These are phyloP conservation scores for Psococerastis gibbosa DNA, from an alignment of 2,888 invertebrate genomes.

Conservation along the genomic window DNA sequence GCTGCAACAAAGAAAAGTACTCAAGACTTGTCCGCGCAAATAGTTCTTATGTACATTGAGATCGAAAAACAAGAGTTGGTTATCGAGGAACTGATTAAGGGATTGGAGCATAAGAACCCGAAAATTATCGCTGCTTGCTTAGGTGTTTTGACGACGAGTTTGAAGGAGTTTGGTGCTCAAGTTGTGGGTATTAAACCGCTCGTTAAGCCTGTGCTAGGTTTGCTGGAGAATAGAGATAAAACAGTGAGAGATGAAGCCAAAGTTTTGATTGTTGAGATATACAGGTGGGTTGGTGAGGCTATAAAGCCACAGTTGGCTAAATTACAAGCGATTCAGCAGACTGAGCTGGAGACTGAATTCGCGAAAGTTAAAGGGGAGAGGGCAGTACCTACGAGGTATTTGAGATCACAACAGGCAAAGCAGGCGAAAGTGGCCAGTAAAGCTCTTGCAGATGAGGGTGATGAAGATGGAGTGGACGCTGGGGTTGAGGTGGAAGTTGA, in stretches of 20 bases:
- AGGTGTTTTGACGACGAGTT: conserved; percentile 48
- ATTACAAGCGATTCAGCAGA: conserved; percentile 76
- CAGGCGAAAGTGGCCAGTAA: conserved; percentile 34
- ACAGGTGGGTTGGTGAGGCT: conserved; percentile 69
- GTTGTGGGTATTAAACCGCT: conserved; percentile 73
- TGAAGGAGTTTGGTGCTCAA: conserved; percentile 84
- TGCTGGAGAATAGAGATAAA: conserved; percentile 85
- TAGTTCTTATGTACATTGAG: conserved; percentile 85
- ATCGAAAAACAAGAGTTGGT: conserved; percentile 86
- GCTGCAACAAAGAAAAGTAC: conserved; percentile 82
- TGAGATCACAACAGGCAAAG: conserved; percentile 66
- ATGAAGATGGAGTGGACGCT: conserved; percentile 38
- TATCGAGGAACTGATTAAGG: conserved; percentile 79
- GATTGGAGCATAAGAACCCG: conserved; percentile 89
- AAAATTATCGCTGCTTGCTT: conserved; percentile 81
- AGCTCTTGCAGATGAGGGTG: conserved; percentile 29
- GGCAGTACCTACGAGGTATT: conserved; percentile 49
- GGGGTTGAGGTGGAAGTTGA: conserved; percentile 44
- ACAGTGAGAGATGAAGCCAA: conserved; percentile 83
- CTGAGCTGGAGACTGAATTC: conserved; percentile 79
- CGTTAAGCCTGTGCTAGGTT: conserved; percentile 65
- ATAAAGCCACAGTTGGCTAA: conserved; percentile 68
- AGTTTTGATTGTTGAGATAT: conserved; percentile 77
- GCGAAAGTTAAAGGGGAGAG: conserved; percentile 44
- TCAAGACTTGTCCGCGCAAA: conserved; percentile 74